Conservation (phyloP, 2,113 vertebrate species). For the Nycticebus coucang region DNA sequence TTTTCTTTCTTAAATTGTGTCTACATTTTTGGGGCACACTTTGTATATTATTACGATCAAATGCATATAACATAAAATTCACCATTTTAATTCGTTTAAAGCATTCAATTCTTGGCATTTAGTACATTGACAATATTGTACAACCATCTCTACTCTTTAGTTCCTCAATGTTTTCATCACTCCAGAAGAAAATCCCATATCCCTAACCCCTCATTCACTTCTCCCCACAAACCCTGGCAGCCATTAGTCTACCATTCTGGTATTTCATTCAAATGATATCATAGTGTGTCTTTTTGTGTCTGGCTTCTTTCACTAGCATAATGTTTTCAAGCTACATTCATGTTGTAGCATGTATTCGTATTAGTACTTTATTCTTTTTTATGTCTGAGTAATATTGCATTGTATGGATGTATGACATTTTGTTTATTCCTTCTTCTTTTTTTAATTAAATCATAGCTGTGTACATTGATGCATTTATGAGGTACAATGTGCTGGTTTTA, state of each 20-base stretch:
- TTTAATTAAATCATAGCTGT: no score
- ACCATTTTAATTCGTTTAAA: neutral
- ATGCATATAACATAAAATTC: neutral
- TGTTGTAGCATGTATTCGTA: neutral
- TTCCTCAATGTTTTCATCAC: neutral
- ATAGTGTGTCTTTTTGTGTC: neutral
- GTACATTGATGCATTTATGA: no score
- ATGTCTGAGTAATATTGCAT: neutral
- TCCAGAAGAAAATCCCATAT: neutral
- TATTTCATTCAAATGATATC: neutral
- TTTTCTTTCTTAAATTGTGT: no score
- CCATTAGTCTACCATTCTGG: neutral
- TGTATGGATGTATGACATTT: neutral
- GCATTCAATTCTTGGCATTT: neutral
- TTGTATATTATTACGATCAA: neutral
- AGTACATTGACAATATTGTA: neutral
- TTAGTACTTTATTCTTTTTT: neutral
- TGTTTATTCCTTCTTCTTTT: neutral
- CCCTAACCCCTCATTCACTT: neutral
- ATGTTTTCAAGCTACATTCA: conserved; percentile 1
- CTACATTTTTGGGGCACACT: neutral
- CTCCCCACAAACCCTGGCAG: neutral
- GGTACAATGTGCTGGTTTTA: no score
- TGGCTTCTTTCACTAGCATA: neutral
- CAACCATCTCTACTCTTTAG: neutral